Evolutionary conservation across 2,888 invertebrate species (phyloP).

Genomic region (Hetaerina titia): DNA sequence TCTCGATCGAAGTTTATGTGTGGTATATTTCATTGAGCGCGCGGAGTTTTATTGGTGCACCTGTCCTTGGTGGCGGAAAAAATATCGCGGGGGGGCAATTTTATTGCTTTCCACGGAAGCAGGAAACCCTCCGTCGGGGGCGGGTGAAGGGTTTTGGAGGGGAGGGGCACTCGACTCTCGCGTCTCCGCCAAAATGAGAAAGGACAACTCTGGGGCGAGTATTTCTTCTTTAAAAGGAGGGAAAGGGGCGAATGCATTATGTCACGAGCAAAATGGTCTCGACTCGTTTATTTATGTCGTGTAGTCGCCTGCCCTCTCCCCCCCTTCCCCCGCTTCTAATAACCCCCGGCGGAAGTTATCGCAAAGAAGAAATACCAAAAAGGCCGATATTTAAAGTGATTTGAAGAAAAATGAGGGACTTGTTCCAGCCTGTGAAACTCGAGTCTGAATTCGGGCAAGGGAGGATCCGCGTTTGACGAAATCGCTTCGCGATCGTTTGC

Average conservation of each 20-base stretch:
- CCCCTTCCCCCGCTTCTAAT: background rate
- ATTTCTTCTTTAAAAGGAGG: slow-evolving; percentile 23
- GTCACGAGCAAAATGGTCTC: background rate
- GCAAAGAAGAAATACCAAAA: background rate
- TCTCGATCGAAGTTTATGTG: slow-evolving; percentile 32
- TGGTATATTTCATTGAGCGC: slow-evolving; percentile 15
- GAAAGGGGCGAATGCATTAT: background rate
- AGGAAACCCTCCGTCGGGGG: slow-evolving; percentile 15
- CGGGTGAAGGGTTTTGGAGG: background rate
- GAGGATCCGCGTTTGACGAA: too few species aligned
- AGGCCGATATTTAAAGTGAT: background rate
- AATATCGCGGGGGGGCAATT: background rate
- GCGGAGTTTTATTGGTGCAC: slow-evolving; percentile 42
- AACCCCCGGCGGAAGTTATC: background rate
- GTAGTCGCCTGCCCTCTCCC: background rate
- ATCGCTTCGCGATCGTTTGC: too few species aligned
- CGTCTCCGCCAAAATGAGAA: slow-evolving; percentile 13
- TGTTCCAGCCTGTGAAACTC: too few species aligned
- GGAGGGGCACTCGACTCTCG: background rate
- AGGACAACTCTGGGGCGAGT: background rate
- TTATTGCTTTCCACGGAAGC: slow-evolving; percentile 43
- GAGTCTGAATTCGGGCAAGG: too few species aligned
- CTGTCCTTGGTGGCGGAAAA: slow-evolving; percentile 41
- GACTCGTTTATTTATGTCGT: background rate
- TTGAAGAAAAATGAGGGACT: background rate